Conservation (phyloP, 2,113 vertebrate genomes). For the Toxotes chatareus region DNA sequence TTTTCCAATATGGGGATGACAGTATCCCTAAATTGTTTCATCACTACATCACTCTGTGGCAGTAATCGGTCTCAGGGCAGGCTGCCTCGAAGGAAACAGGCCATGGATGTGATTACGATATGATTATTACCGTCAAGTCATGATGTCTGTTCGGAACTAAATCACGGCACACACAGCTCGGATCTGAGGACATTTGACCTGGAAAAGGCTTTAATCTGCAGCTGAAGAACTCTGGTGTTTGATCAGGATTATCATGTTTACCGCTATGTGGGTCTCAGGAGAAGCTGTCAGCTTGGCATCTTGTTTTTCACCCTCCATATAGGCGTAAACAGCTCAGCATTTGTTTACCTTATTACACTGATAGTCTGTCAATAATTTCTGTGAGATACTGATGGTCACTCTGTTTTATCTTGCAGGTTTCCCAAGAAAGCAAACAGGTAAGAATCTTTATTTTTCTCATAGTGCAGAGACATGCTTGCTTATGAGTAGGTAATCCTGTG, state of each 20-base stretch:
- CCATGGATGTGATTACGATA: conserved; percentile 34
- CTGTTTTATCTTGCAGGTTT: conserved; percentile 89
- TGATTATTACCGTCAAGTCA: conserved; percentile 55
- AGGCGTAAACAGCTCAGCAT: conserved; percentile 18
- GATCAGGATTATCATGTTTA: conserved; percentile 79
- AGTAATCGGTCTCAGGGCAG: conserved; percentile 16
- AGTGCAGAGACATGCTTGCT: neutral
- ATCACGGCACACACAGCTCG: conserved; percentile 23
- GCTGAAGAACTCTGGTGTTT: conserved; percentile 69
- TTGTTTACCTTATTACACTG: neutral
- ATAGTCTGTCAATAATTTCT: conserved; percentile 3
- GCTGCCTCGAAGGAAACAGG: conserved; percentile 36
- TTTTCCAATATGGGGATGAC: conserved; percentile 16
- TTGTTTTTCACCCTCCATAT: conserved; percentile 47
- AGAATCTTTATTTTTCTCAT: conserved; percentile 59
- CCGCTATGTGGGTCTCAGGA: conserved; percentile 42
- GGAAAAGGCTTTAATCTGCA: conserved; percentile 79
- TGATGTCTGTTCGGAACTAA: conserved; percentile 44
- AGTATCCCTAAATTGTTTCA: conserved; percentile 15
- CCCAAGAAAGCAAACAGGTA: conserved; percentile 98
- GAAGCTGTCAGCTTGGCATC: conserved; percentile 29
- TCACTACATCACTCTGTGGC: conserved; percentile 23
- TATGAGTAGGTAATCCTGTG: conserved; percentile 7
- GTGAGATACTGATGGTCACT: conserved; percentile 51
- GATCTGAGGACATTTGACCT: conserved; percentile 75